These are phyloP conservation scores for Pogonomyrmex californicus DNA, from an alignment of 1,140 invertebrate genomes.

Conservation along the genomic window DNA sequence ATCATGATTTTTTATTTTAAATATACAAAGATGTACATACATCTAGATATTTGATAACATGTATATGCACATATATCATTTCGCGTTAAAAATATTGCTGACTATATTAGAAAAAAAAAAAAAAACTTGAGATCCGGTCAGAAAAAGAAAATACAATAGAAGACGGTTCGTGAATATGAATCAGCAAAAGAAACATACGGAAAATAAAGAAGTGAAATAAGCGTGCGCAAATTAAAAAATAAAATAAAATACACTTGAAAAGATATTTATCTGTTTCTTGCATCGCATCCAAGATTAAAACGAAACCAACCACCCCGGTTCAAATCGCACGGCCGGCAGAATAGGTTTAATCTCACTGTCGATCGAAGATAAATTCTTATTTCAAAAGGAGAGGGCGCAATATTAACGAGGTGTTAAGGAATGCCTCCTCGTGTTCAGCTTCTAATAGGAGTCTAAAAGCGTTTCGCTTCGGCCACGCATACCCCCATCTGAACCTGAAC, in stretches of 20 bases:
- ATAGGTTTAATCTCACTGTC: conserved; percentile 10
- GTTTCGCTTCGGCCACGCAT: conserved; percentile 41
- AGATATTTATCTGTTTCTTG: background rate
- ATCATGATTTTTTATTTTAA: conserved; percentile 23
- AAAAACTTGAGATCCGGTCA: background rate
- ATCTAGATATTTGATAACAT: background rate
- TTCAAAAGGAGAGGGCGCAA: background rate
- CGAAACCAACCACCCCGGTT: background rate
- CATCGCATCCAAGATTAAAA: background rate
- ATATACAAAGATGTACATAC: background rate
- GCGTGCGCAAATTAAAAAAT: background rate
- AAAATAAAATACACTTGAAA: conserved; percentile 13
- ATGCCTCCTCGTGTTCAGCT: conserved; percentile 14
- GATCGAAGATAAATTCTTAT: conserved; percentile 43
- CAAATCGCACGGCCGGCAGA: background rate
- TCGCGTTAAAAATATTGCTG: conserved; percentile 5
- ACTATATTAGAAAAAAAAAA: background rate
- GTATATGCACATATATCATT: background rate
- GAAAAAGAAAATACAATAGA: conserved; percentile 7
- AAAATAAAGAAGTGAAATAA: conserved; percentile 13
- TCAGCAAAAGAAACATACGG: background rate
- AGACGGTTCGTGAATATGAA: background rate
- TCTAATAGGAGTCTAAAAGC: conserved; percentile 44
- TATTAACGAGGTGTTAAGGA: conserved; percentile 53
- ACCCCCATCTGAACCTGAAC: conserved; percentile 20